These are phyloP conservation scores for Andrena flavipes DNA, from an alignment of 2,888 invertebrate genomes.

Conservation along the genomic window DNA sequence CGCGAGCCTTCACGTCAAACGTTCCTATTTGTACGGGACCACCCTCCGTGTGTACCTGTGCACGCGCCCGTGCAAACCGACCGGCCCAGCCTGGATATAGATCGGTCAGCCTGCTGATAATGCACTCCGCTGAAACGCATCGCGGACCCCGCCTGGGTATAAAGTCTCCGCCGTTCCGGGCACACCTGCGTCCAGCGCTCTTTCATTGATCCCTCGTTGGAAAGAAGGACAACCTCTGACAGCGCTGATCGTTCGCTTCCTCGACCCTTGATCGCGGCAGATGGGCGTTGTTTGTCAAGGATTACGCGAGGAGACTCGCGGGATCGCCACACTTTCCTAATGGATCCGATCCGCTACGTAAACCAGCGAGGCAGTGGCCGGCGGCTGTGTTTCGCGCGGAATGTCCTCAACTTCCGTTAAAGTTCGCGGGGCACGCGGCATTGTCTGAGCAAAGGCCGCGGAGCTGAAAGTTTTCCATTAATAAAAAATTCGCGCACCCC, in stretches of 20 bases:
- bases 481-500: slow-evolving; percentile 69
- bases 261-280: no score
- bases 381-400: not conserved
- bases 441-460: slow-evolving; percentile 31
- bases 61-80: slow-evolving; percentile 38
- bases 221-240: not conserved
- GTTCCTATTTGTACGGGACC: slow-evolving; percentile 46
- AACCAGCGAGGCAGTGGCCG: not conserved
- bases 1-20: slow-evolving; percentile 54
- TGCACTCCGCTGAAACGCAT: slow-evolving; percentile 48
- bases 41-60: slow-evolving; percentile 49
- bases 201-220: not conserved
- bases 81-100: slow-evolving; percentile 48
- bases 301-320: no score
- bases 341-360: not conserved
- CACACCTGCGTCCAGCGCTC: slow-evolving; percentile 3
- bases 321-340: no score
- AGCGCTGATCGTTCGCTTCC: not conserved
- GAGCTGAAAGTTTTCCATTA: slow-evolving; percentile 60
- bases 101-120: slow-evolving; percentile 40
- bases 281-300: no score
- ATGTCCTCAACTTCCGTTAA: not conserved
- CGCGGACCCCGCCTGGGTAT: slow-evolving; percentile 5
- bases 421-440: not conserved
- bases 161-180: slow-evolving; percentile 10